These are phyloP conservation scores for Pygoscelis antarcticus DNA, from an alignment of 2,113 vertebrate species.

Conservation along the genomic window DNA sequence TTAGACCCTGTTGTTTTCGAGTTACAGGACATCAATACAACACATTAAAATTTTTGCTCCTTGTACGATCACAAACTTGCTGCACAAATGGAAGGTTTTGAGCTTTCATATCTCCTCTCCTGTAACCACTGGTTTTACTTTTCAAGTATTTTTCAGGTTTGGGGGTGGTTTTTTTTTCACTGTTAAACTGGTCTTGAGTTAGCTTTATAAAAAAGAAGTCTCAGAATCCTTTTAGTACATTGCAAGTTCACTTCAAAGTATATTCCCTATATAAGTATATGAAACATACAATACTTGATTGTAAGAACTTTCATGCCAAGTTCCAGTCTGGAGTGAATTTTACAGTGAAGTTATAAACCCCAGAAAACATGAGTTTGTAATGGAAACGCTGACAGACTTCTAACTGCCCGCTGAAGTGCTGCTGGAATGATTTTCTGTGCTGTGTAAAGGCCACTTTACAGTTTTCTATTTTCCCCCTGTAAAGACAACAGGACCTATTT, in stretches of 20 bases:
- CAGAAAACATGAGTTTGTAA: neutral
- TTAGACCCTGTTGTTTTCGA: neutral
- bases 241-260: neutral
- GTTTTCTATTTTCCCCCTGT: neutral
- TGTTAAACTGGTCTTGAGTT: neutral
- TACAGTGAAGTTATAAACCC: conserved; percentile 22
- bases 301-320: neutral
- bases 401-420: neutral
- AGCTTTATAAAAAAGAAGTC: neutral
- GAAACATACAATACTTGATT: conserved; percentile 34
- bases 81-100: neutral
- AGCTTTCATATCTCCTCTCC: neutral
- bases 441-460: neutral
- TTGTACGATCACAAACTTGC: neutral
- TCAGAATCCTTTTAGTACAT: neutral
- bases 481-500: neutral
- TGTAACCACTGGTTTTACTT: neutral
- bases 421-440: neutral
- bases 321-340: conserved; percentile 2
- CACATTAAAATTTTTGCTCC: neutral
- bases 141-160: neutral
- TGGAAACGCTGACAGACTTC: neutral
- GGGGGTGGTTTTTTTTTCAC: rapidly evolving
- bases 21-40: neutral
- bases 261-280: neutral